Evolutionary conservation across 2,113 vertebrate species (phyloP).

Genomic region (Pyxicephalus adspersus): DNA sequence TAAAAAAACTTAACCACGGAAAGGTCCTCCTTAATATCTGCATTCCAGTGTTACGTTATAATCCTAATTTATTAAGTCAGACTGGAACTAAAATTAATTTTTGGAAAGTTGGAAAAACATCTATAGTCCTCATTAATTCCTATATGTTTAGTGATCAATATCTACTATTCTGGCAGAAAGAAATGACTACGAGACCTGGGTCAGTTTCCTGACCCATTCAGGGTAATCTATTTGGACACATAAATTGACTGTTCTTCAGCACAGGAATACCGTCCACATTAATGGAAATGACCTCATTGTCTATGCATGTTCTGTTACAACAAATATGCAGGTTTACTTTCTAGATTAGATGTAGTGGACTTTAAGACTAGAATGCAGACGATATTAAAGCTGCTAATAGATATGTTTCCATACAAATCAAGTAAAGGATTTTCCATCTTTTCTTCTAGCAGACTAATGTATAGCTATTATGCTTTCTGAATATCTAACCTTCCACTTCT

Average conservation of each 20-base stretch:
- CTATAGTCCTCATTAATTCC: neutral
- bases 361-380: neutral
- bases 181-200: neutral
- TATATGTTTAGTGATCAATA: neutral
- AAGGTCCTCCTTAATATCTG: neutral
- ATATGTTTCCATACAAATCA: neutral
- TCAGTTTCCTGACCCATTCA: neutral
- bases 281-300: constrained; percentile 46
- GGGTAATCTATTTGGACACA: neutral
- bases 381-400: neutral
- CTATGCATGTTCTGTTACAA: constrained; percentile 32
- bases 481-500: neutral
- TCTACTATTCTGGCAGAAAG: neutral
- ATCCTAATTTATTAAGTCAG: too few species aligned
- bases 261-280: neutral
- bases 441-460: neutral
- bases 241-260: neutral
- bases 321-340: neutral
- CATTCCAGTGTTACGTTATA: neutral
- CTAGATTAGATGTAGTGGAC: neutral
- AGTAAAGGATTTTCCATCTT: neutral
- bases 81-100: neutral
- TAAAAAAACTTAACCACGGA: neutral
- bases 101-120: neutral
- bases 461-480: neutral